Evolutionary conservation across 2,888 invertebrate genomes (phyloP), one percentile per base, ranked within the genome.

Genomic region (Adelphocoris suturalis): DNA sequence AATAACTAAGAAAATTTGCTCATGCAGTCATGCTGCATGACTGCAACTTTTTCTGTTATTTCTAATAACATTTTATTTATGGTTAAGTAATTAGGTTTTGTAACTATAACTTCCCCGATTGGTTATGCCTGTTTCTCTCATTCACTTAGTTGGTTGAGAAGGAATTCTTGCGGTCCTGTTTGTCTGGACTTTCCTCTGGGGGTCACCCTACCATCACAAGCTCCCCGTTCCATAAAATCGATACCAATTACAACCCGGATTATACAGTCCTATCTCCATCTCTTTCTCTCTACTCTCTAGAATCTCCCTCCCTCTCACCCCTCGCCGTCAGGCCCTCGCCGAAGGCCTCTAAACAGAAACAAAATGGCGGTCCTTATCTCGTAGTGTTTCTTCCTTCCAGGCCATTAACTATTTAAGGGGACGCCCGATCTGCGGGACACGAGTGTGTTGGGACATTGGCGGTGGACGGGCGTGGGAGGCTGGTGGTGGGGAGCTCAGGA

Each of bases 361-460:
- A 86, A 86, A 86, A 86, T 86, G 86, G 86, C 86, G 86, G 86
- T 86, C 75, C 86, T 86, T 86, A 86, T 86, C 86, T 86, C 86
- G 37, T 68, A 86, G 86, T 86, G 86, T 86, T 86, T 86, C 86
- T 86, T 61, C 86, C 75, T 86, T 86, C 86, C 86, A 52, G 52
- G 61, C 86, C 86, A 86, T 86, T 86, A 86, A 86, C 86, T 86
- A 86, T 86, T 86, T 48, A 86, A 86, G 75, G 86, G 86, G 28
- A 46, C 76, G 28, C 37, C 37, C 76, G 28, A 76, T 3, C 37
- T 76, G 37, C 28, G 76, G 76, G 28, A 46, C 61, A 61, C 61
- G 28, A 46, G 76, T 76, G 76, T 28, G 37, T 27, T 27, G n/a
- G 28, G n/a, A 28, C 28, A 28, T 27, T 19, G 61, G 61, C 37